phyloP scores from a whole-genome alignment of 2,113 vertebrate species.

The Haliaeetus leucogaster region DNA sequence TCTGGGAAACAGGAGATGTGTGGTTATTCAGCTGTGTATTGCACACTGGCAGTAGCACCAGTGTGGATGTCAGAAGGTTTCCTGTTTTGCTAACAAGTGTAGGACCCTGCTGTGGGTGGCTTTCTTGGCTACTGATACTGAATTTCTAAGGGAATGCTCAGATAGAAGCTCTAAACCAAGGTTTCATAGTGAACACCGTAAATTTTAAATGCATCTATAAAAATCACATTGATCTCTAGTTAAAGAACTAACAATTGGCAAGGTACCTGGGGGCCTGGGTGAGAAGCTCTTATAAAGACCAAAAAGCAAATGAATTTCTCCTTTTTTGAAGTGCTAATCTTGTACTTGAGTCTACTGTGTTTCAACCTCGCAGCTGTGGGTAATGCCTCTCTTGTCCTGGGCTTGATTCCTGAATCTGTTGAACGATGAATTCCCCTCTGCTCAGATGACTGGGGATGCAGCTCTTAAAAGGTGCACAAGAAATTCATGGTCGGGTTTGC shows the following conservation, averaged over 20 bases:
- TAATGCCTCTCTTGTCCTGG: not conserved
- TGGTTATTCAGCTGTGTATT: no score
- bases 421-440: not conserved
- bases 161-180: not conserved
- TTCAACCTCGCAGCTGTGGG: not conserved
- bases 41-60: not conserved
- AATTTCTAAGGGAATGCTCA: not conserved
- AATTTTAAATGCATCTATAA: not conserved
- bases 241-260: not conserved
- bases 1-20: accelerated
- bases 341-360: not conserved
- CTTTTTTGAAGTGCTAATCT: not conserved
- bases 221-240: not conserved
- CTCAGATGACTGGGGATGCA: no score
- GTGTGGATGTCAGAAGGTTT: not conserved
- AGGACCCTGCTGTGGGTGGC: not conserved
- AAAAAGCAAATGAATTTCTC: not conserved
- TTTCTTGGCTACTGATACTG: not conserved
- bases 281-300: not conserved
- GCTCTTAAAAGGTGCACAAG: accelerated
- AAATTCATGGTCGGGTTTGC: not conserved
- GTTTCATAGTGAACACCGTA: not conserved
- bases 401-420: not conserved
- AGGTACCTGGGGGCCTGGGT: not conserved
- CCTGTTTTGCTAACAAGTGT: accelerated